These are phyloP conservation scores for Calidris pugnax DNA, from an alignment of 2,113 vertebrate species.

Conservation along the genomic window DNA sequence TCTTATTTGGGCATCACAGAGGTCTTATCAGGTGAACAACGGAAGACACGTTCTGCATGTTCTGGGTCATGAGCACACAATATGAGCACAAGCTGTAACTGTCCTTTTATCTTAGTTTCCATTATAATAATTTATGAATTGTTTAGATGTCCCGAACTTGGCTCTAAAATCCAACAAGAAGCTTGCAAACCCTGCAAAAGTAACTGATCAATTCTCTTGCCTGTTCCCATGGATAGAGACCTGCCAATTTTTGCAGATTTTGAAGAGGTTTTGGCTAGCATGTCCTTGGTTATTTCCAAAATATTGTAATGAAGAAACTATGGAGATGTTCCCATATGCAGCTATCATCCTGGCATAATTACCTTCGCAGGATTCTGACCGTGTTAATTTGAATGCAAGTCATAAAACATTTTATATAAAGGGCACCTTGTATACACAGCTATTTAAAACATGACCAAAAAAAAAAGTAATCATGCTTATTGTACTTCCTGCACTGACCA, in stretches of 20 bases:
- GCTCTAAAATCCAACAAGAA: not conserved
- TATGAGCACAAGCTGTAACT: not conserved
- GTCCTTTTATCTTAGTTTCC: not conserved
- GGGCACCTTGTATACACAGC: not conserved
- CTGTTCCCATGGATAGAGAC: not conserved
- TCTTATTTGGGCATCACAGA: not conserved
- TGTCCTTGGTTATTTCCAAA: not conserved
- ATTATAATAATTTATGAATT: not conserved
- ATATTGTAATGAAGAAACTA: not conserved
- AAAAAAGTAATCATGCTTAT: not conserved
- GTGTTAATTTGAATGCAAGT: not conserved
- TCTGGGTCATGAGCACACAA: not conserved
- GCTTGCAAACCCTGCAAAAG: not conserved
- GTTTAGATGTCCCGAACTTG: not conserved
- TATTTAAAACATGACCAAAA: not conserved
- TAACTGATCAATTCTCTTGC: not conserved
- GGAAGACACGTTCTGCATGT: accelerated
- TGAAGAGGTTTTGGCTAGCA: not conserved
- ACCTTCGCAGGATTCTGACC: not conserved
- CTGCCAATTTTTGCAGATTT: not conserved
- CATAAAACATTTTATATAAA: not conserved
- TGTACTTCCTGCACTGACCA: not conserved
- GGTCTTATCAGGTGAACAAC: not conserved
- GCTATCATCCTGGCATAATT: not conserved
- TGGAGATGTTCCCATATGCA: not conserved